Base-by-base conservation (phyloP, 2,113 vertebrate genomes). In the Emydura subglobosa region DNA sequence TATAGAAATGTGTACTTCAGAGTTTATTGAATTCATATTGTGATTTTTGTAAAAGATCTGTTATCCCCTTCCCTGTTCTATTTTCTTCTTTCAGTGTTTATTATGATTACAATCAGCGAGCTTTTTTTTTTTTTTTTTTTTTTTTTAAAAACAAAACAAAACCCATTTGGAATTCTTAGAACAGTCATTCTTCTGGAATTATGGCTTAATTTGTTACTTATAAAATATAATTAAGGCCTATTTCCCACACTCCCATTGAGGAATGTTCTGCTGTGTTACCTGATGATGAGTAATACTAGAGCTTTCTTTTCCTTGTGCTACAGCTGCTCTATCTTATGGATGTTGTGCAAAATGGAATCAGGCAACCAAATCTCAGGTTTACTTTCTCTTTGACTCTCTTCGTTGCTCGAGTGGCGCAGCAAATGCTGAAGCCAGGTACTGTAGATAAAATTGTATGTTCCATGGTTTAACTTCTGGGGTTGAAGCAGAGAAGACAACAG, bases 301-400 rank as follows among this genome's bases (percentile, higher is more conserved):
- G 17, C 59, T 95, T 91, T 96, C 44, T 95, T 10, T 54, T 34
- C 39, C 85, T 88, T 95, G 12, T 93, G 14, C 81, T 83, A 42
- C 95, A 99, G 99, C 96, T 99, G 59, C 98, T 99, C 11, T 99
- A 99, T 95, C 96, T 99, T 91, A 96, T 99, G 98, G 99, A 99
- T 82, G 97, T 97, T 0, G 97, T 99, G 86, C 99, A 98, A 97
- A 99, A 99, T 53, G 99, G 99, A 51, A 97, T 99, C 94, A 93
- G 94, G 44, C 97, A 99, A 85, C 98, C 97, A 5, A 99, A 99
- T 93, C 97, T 98, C 89, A 98, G 98, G 29, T 96, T 99, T 11
- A 98, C 99, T 1, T 99, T 99, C 89, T 95, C 99, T 34, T 86
- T 99, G 96, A 95, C 97, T 27, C 97, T 98, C 10, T 99, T 99